Conservation (phyloP, 2,113 vertebrate species). For the Dermatemys mawii region DNA sequence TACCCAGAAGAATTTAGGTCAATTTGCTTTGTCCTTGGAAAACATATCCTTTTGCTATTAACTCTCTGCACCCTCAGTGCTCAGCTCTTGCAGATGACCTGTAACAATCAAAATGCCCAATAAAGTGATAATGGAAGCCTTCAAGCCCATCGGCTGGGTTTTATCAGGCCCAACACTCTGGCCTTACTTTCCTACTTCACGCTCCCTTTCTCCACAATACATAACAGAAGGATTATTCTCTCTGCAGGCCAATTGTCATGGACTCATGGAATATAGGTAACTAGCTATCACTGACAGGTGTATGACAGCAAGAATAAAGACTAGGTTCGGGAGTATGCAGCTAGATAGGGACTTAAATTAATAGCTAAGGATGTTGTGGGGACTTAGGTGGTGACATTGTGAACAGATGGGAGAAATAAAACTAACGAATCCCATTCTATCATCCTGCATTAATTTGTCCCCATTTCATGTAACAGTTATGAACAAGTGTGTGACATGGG, state of each 20-base stretch:
- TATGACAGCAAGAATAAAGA: not conserved
- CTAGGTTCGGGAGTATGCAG: fast-evolving
- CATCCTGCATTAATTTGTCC: not conserved
- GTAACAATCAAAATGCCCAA: not conserved
- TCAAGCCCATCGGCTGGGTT: not conserved
- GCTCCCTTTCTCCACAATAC: not conserved
- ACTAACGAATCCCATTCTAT: not conserved
- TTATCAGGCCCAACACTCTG: not conserved
- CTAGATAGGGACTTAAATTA: not conserved
- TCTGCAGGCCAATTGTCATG: not conserved
- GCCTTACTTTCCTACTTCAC: not conserved
- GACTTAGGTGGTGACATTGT: not conserved
- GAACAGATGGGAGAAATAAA: not conserved
- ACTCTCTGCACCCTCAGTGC: not conserved
- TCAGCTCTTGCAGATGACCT: not conserved
- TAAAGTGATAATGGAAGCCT: not conserved
- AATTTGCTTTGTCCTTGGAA: slow-evolving; percentile 62
- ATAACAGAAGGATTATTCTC: not conserved
- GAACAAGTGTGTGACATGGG: not conserved
- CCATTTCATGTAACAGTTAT: not conserved
- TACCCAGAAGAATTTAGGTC: slow-evolving; percentile 46
- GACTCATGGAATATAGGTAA: not conserved
- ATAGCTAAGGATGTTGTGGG: not conserved
- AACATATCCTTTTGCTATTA: slow-evolving; percentile 6
- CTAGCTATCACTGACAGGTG: fast-evolving